Conservation (phyloP, 2,888 invertebrate species). For the Ceriagrion tenellum region DNA sequence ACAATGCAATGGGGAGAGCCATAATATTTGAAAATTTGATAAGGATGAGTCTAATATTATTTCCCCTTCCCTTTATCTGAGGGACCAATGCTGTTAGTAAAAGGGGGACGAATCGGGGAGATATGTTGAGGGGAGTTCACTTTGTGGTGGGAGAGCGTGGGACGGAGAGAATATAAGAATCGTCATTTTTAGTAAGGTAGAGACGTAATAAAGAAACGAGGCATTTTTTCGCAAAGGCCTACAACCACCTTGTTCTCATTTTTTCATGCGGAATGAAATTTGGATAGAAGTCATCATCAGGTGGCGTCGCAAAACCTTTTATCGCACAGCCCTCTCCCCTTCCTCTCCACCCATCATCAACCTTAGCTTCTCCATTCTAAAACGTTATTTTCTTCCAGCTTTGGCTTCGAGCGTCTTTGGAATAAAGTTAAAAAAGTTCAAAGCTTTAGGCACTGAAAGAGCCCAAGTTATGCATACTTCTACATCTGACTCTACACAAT, state of each 20-base stretch:
- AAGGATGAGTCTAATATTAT: neutral
- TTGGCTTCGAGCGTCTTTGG: too few relatives aligned
- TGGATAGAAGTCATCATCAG: constrained; percentile 60
- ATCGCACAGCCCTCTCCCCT: neutral
- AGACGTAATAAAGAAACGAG: constrained; percentile 51
- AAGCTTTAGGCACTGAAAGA: too few relatives aligned
- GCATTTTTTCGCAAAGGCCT: constrained; percentile 24
- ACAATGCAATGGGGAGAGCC: constrained; percentile 43
- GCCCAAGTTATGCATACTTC: too few relatives aligned
- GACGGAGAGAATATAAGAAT: neutral
- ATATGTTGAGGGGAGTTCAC: neutral
- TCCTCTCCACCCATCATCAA: too few relatives aligned
- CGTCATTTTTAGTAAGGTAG: constrained; percentile 44
- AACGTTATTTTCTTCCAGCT: neutral
- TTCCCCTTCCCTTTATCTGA: neutral
- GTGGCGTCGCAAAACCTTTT: constrained; percentile 60
- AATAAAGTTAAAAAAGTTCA: too few relatives aligned
- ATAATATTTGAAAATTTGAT: constrained; percentile 66
- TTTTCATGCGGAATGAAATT: constrained; percentile 63
- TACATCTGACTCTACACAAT: too few relatives aligned
- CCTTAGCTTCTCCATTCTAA: neutral
- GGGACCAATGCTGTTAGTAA: neutral
- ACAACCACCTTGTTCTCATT: constrained; percentile 4
- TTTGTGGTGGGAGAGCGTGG: neutral
- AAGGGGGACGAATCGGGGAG: neutral